Evolutionary conservation across 2,888 invertebrate genomes (phyloP).

Genomic region (Oxystoma pomonae): DNA sequence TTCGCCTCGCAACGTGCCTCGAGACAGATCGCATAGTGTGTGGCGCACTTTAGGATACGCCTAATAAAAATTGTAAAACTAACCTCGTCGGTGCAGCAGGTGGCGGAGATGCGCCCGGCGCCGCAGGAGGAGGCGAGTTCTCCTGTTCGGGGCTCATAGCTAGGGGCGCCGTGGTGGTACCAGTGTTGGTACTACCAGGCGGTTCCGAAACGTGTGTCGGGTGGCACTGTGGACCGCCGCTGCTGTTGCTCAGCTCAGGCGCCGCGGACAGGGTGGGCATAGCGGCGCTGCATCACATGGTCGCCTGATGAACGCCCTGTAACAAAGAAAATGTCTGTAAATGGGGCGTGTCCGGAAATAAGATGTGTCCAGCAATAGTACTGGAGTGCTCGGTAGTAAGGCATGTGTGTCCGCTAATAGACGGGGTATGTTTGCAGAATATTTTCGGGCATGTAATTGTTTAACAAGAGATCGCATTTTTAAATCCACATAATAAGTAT

Average conservation of each 20-base stretch:
- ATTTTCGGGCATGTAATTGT: no score
- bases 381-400: no score
- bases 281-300: constrained; percentile 50
- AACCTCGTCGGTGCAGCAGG: constrained; percentile 54
- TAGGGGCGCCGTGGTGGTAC: constrained; percentile 45
- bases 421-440: no score
- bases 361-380: no score
- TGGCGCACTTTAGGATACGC: no score
- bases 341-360: no score
- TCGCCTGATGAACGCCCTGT: constrained; percentile 48
- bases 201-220: constrained; percentile 35
- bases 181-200: constrained; percentile 34
- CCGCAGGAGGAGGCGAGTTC: constrained; percentile 64
- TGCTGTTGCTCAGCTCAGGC: constrained; percentile 42
- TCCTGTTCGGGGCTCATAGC: constrained; percentile 65
- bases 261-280: constrained; percentile 52
- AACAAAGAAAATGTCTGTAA: constrained; percentile 36
- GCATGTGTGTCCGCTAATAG: no score
- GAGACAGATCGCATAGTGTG: no score
- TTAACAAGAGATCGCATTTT: no score
- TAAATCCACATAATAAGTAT: no score
- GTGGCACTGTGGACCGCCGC: not conserved
- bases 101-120: constrained; percentile 58
- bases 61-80: no score
- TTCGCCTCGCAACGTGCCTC: no score